Base-by-base conservation (phyloP, 2,113 vertebrate species). In the Tapirus terrestris region DNA sequence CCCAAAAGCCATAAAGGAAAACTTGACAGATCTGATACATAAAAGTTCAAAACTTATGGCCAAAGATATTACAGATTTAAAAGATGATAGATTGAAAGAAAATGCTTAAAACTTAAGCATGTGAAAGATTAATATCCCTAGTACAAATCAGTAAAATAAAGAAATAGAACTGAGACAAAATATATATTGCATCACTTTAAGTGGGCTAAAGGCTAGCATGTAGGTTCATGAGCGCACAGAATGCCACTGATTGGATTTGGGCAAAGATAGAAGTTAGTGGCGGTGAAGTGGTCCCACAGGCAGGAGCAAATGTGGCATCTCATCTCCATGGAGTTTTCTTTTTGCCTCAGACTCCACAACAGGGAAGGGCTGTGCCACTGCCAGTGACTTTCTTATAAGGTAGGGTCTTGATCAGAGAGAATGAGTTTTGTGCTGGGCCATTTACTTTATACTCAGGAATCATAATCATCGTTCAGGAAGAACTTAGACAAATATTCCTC, bases 81-180 rank as follows among this genome's bases (percentile, higher is more conserved):
- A 90, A 90, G 65, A 39, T 88, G 60, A 91, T n/a, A 82, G 43
- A 13, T 16, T 90, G 39, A 51, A 33, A 96, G 25, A 89, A 97
- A 92, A 89, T 58, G 75, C 17, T 70, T 82, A 81, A 89, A 83
- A 77, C 20, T 77, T 87, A 36, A 5, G n/a, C 36, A 60, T 29
- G 14, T 93, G 77, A 76, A 90, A 12, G 75, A 75, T 85, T 51
- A 29, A 45, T 96, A 73, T 67, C 27, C 23, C 27, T 60, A 83
- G 18, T 70, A 79, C 51, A 86, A 48, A 89, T 85, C n/a, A 65
- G 33, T 77, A 93, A 84, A 70, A 27, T 16, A 72, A 48, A 79
- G 36, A 86, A 89, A 81, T 80, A 80, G 51, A 85, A 96, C 33
- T 21, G 17, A 72, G 14, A 21, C 27, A 75, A 94, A 84, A 89